Percentiles rank a stretch among this genome's conserved stretches.
phyloP scores from a whole-genome alignment of 2,797 vertebrate genomes.

The Tragelaphus oryx region DNA sequence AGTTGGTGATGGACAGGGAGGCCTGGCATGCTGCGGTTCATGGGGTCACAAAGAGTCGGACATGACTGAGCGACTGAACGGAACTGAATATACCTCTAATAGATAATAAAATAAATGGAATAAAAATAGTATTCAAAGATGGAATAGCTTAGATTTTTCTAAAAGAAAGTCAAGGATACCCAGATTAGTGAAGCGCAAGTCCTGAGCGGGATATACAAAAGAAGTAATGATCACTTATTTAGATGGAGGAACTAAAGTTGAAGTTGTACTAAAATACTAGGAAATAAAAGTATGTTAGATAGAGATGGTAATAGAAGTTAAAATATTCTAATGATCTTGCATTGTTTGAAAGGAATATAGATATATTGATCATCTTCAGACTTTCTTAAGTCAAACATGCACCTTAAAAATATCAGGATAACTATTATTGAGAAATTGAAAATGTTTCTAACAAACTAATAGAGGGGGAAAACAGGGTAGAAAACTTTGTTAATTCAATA shows the following conservation, averaged over 20 bases:
- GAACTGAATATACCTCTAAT: not conserved
- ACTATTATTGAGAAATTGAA: not conserved
- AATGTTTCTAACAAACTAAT: not conserved
- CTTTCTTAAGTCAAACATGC: not conserved
- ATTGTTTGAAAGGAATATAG: not conserved
- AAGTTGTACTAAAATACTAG: not conserved
- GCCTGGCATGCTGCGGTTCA: too few relatives aligned
- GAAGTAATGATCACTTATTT: not conserved
- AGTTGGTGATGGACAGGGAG: too few relatives aligned
- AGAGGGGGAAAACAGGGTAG: not conserved
- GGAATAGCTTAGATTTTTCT: not conserved
- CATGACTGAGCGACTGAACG: too few relatives aligned
- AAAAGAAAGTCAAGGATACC: not conserved
- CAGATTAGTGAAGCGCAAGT: not conserved
- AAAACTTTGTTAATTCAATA: not conserved
- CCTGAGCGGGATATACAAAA: not conserved
- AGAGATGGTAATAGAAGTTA: not conserved
- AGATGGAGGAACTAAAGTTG: not conserved
- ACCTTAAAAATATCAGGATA: conserved; percentile 11
- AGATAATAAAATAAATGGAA: conserved; percentile 6
- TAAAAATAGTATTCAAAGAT: not conserved
- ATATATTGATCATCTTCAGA: not conserved
- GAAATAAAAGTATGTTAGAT: not conserved
- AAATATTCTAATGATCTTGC: not conserved
- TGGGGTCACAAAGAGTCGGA: too few relatives aligned